Evolutionary conservation across 2,797 vertebrate species (phyloP).

Genomic region (Lycodopsis pacificus): DNA sequence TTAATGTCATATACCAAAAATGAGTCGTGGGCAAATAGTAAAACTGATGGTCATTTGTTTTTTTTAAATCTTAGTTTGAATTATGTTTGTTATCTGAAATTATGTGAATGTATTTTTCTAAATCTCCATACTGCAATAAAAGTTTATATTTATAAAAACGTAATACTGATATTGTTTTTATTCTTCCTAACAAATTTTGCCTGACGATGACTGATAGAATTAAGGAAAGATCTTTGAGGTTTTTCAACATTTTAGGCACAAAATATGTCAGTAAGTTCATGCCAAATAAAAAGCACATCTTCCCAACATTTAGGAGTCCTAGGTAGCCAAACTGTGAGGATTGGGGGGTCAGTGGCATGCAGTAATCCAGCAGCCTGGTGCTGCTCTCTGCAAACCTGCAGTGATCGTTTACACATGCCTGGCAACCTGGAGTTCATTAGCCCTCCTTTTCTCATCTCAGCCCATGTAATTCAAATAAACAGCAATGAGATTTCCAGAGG

Average conservation of each 20-base stretch:
- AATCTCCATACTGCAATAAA: slow-evolving; percentile 98
- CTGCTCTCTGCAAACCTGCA: slow-evolving; percentile 78
- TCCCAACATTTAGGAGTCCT: slow-evolving; percentile 64
- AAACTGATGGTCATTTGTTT: slow-evolving; percentile 60
- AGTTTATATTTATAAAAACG: slow-evolving; percentile 98
- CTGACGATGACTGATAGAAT: slow-evolving; percentile 6
- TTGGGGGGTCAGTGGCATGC: slow-evolving; percentile 37
- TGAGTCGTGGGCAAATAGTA: slow-evolving; percentile 79
- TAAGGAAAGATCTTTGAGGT: slow-evolving; percentile 13
- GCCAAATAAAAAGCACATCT: slow-evolving; percentile 59
- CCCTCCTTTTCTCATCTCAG: slow-evolving; percentile 83
- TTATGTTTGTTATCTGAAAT: slow-evolving; percentile 98
- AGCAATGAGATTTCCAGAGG: slow-evolving; percentile 87
- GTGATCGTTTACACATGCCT: slow-evolving; percentile 87
- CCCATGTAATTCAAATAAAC: slow-evolving; percentile 89
- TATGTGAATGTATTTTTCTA: slow-evolving; percentile 99
- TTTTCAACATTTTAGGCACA: slow-evolving; percentile 28
- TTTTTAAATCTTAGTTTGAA: slow-evolving; percentile 90
- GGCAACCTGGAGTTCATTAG: slow-evolving; percentile 87
- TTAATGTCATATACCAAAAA: slow-evolving; percentile 93
- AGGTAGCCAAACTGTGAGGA: slow-evolving; percentile 68
- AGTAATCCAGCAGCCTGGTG: slow-evolving; percentile 79
- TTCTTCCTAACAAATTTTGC: slow-evolving; percentile 40
- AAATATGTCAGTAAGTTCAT: slow-evolving; percentile 51
- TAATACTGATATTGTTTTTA: slow-evolving; percentile 47